Conservation (phyloP, 1,140 invertebrate species). For the Oreohelix idahoensis region DNA sequence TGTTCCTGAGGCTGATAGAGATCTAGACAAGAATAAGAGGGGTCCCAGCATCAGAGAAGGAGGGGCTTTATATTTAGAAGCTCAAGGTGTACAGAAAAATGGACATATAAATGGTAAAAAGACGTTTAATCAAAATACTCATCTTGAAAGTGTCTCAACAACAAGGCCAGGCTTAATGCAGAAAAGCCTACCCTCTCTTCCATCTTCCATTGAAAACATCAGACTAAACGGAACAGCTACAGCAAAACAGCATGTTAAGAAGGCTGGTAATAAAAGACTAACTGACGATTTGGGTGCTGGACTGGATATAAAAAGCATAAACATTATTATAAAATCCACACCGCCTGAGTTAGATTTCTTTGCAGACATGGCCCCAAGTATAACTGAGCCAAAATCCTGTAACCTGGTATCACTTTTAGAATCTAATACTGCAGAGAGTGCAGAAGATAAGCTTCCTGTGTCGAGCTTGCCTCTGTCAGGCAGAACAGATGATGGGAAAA, state of each 20-base stretch:
- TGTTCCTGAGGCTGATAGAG: not conserved
- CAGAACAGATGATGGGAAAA: not conserved
- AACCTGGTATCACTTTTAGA: not conserved
- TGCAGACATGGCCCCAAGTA: conserved; percentile 56
- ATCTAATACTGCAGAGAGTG: not conserved
- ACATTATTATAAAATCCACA: conserved; percentile 21
- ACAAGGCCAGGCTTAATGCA: too few species aligned
- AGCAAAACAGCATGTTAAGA: not conserved
- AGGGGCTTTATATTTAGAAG: not conserved
- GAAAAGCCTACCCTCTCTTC: too few species aligned
- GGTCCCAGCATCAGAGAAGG: not conserved
- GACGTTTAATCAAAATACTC: too few species aligned
- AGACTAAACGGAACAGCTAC: not conserved
- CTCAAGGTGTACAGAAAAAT: not conserved
- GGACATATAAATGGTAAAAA: not conserved
- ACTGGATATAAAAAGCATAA: conserved; percentile 44
- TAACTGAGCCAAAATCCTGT: conserved; percentile 9
- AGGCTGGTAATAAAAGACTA: not conserved
- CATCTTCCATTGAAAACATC: not conserved
- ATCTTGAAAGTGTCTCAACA: too few species aligned
- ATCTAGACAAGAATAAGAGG: not conserved
- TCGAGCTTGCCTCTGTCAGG: not conserved
- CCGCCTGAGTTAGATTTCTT: conserved; percentile 52
- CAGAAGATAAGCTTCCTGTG: not conserved
- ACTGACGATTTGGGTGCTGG: conserved; percentile 38